Evolutionary conservation across 2,113 vertebrate species (phyloP), one percentile per base, ranked within the genome.

Genomic region (Anoplopoma fimbria): DNA sequence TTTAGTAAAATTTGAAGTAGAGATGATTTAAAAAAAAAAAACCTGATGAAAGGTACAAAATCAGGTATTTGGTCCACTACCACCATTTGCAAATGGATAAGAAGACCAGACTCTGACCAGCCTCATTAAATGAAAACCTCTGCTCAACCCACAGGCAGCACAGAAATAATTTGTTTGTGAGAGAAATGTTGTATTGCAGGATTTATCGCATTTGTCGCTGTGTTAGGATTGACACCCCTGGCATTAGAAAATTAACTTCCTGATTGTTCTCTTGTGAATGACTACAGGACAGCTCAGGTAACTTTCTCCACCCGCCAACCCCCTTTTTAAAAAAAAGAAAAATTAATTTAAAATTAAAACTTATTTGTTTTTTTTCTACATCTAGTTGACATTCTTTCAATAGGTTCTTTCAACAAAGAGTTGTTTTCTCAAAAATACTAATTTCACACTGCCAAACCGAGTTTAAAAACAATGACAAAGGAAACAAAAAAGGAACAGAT

Each of bases 71-170:
- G 8, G 4, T 49, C 38, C 6, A 55, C 17, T 40, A 34, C 45
- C 45, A 47, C 15, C 6, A 47, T 47, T 19, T 57, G 70, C 62
- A 83, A 81, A 77, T 76, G 70, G 71, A 82, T 84, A 82, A 64
- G 40, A 64, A 75, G 49, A 55, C 23, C 53, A 31, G 8, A 78
- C 61, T 73, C 33, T 73, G 38, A 76, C 68, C 53, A 49, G n/a
- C 12, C 31, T 89, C 75, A 85, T 88, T 81, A 83, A 65, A 88
- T 57, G 27, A 69, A 58, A 77, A 74, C 29, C 53, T 79, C 63
- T 19, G 29, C 45, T 81, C 51, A 60, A 70, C 17, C 85, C 74
- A 85, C 67, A 77, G 68, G 64, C 72, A 67, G 57, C 23, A 15
- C 53, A 78, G 61, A 65, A 77, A 85, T 71, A 19, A 85, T 84